Evolutionary conservation across 2,113 vertebrate genomes (phyloP).

Genomic region (Odocoileus virginianus): DNA sequence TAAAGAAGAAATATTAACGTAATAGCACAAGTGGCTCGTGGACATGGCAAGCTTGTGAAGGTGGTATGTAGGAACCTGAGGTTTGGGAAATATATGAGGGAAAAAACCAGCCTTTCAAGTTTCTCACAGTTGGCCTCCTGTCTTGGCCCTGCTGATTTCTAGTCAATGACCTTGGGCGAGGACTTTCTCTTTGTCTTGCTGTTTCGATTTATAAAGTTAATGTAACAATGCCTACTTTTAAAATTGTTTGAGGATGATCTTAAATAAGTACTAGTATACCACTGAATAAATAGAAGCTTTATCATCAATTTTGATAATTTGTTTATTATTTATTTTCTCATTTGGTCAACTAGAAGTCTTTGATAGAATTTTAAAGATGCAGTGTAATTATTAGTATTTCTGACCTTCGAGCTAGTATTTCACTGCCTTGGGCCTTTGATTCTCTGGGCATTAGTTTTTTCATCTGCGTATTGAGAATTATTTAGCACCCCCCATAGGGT

Average conservation of each 20-base stretch:
- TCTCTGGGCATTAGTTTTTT: constrained; percentile 11
- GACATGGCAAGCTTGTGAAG: background rate
- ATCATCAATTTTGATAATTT: background rate
- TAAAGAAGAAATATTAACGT: background rate
- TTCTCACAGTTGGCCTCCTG: background rate
- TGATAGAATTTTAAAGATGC: background rate
- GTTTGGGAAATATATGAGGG: background rate
- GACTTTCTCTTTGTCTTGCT: background rate
- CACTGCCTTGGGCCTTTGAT: background rate
- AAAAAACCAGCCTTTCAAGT: background rate
- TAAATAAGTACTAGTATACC: background rate
- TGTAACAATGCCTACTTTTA: background rate
- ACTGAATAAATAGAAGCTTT: background rate
- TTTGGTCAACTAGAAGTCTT: background rate
- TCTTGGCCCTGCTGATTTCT: background rate
- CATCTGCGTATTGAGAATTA: background rate
- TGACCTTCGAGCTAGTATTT: background rate
- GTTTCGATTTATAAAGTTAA: constrained; percentile 12
- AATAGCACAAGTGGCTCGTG: background rate
- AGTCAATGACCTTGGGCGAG: background rate
- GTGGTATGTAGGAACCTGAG: background rate
- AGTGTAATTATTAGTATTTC: background rate
- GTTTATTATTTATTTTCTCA: background rate
- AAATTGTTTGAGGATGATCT: background rate
- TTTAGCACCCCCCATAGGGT: background rate